Base-by-base conservation (phyloP, 2,797 vertebrate genomes). In the Aselliscus stoliczkanus region DNA sequence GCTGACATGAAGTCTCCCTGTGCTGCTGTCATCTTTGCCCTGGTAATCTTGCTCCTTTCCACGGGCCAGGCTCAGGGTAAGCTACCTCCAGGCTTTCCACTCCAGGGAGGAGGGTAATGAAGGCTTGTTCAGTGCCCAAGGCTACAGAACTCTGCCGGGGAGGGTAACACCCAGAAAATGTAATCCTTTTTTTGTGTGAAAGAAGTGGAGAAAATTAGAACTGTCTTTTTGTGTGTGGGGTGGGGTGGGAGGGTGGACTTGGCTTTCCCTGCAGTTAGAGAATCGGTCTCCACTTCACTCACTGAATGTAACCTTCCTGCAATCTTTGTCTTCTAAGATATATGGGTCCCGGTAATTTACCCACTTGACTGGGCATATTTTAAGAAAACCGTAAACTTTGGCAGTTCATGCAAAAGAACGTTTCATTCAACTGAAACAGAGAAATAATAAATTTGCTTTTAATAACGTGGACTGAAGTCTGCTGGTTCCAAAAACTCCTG, bases 1-100 rank as follows among this genome's bases (percentile, higher is more conserved):
- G 90, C 79, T 70, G 96, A 95, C 95, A 98, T 98, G 98, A 87
- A 42, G 94, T 92, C 79, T 47, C 75, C 64, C 54, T 75, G 21
- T 9, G 85, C 97, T 9, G 2, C 96, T 0, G 91, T 98, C 69
- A 52, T 97, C 82, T 90, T 80, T 37, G 96, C 87, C 64, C 95
- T 98, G 95, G 73, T 44, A 15, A 93, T 97, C 76, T 39, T 62
- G 0, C 18, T 92, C 6, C 52, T 84, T 27, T 72, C 62, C 56
- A 20, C 76, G 0, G 18, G 0, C 82, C 39, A 1, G 1, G 96
- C 98, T 98, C 39, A 2, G 1, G 97, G 98, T 99, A 98, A 98
- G 98, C 98, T 86, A 37, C 21, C 96, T 88, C 96, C 89, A 0
- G 11, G 80, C 93, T 96, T 87, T 95, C 25, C 5, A 15, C 52